phyloP scores from a whole-genome alignment of 2,113 vertebrate genomes.

The Perognathus longimembris region DNA sequence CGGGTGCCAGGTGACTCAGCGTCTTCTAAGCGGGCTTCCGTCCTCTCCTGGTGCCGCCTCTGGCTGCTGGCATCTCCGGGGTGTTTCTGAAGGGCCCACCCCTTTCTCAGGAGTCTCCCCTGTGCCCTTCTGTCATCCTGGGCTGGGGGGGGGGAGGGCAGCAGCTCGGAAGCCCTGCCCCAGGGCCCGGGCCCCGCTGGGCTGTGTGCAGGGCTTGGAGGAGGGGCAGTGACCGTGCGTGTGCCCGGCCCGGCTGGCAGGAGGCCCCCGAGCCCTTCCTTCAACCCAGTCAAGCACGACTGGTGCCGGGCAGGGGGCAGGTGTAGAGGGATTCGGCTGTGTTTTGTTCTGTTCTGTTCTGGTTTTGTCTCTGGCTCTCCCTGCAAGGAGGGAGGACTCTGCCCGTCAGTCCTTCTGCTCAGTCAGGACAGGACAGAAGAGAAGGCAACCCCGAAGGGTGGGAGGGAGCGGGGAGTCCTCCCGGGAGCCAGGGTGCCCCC shows the following conservation, averaged over 20 bases:
- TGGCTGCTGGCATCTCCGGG: neutral
- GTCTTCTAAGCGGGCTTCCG: neutral
- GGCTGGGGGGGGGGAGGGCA: accelerated
- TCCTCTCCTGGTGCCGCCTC: neutral
- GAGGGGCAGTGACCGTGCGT: neutral
- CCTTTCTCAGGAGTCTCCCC: neutral
- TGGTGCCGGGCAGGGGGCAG: neutral
- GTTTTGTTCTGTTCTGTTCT: neutral
- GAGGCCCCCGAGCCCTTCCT: neutral
- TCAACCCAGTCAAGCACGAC: neutral
- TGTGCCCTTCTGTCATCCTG: neutral
- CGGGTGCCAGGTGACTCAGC: neutral
- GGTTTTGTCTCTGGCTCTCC: neutral
- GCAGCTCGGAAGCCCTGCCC: neutral
- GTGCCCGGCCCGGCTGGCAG: too few species aligned
- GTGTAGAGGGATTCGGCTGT: neutral
- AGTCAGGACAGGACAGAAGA: neutral
- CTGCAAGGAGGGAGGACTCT: neutral
- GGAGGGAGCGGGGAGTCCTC: neutral
- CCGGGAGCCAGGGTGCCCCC: neutral
- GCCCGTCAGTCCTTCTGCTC: neutral
- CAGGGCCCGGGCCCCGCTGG: neutral
- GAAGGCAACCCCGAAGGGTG: neutral
- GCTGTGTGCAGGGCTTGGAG: neutral
- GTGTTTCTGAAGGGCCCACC: neutral